Conservation (phyloP, 2,113 vertebrate genomes). For the Rhineura floridana region DNA sequence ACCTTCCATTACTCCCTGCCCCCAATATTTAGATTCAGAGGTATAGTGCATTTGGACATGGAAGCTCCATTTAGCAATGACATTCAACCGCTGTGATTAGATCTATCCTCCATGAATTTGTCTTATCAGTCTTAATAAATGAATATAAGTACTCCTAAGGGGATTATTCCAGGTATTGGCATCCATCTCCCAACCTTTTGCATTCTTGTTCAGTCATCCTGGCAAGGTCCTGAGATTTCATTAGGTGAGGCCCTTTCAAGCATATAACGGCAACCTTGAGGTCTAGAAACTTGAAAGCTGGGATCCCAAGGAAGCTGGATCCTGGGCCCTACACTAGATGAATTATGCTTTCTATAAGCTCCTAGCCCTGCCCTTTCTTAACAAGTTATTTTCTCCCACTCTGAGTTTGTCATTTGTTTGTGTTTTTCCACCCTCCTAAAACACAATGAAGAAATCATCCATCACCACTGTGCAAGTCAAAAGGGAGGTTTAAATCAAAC, state of each 20-base stretch:
- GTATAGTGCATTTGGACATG: not conserved
- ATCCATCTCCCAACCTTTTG: not conserved
- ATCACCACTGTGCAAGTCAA: slow-evolving; percentile 49
- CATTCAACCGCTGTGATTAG: too few species aligned
- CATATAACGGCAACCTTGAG: not conserved
- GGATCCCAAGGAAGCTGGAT: not conserved
- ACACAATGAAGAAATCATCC: slow-evolving; percentile 58
- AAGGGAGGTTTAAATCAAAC: slow-evolving; percentile 79
- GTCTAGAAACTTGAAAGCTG: not conserved
- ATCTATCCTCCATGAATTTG: too few species aligned
- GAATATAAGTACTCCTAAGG: too few species aligned
- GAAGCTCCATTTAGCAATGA: not conserved
- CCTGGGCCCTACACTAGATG: too few species aligned
- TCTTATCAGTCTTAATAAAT: too few species aligned
- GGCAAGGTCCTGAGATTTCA: not conserved
- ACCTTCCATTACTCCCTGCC: too few species aligned
- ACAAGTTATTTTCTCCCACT: slow-evolving; percentile 32
- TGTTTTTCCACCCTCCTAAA: slow-evolving; percentile 14
- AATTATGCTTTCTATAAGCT: too few species aligned
- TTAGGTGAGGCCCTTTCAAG: not conserved
- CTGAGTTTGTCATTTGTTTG: not conserved
- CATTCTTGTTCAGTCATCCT: not conserved
- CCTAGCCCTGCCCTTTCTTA: slow-evolving; percentile 1
- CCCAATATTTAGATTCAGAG: not conserved
- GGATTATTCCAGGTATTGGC: too few species aligned